Evolutionary conservation across 2,113 vertebrate species (phyloP), one percentile per base, ranked within the genome.

Genomic region (Catagonus wagneri): DNA sequence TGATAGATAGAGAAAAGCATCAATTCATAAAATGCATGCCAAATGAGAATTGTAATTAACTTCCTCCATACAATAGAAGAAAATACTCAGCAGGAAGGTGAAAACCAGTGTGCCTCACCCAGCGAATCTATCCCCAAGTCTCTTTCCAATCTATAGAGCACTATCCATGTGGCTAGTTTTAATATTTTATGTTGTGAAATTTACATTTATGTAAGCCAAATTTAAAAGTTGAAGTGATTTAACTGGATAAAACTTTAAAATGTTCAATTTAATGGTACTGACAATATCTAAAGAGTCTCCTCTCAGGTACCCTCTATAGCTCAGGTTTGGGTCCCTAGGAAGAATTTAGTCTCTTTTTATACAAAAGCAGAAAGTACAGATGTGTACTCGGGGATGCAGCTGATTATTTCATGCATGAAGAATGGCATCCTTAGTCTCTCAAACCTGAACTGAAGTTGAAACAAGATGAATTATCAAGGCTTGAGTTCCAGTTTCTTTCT

Each of bases 11-110:
- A 66, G 20, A 54, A 58, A 83, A 80, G 5, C 6, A 27, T 29
- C 65, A 44, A 20, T 22, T 92, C 9, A 34, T 17, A 71, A 44
- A 56, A 54, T 89, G 80, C 8, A 23, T 54, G 96, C 74, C 23
- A 92, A 80, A 71, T 58, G 72, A 83, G 25, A 96, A 86, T 29
- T 96, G 1, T 15, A 80, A 66, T 94, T 69, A 78, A 83, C 23
- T 83, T 71, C 20, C 69, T 71, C 50, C 69, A 15, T 63, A 78
- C 10, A 80, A 76, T 8, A 76, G 50, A 94, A 52, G 34, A 19
- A 36, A 95, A 95, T 87, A 19, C 2, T 8, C 27, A 92, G 20
- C 39, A 60, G 32, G 1, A 65, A 69, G 32, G 12, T 10, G 19
- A 60, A 96, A 69, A 83, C 16, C 60, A 44, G 54, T 66, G 2